Conservation (phyloP, 1,140 invertebrate species). For the Drosophila nasuta region DNA sequence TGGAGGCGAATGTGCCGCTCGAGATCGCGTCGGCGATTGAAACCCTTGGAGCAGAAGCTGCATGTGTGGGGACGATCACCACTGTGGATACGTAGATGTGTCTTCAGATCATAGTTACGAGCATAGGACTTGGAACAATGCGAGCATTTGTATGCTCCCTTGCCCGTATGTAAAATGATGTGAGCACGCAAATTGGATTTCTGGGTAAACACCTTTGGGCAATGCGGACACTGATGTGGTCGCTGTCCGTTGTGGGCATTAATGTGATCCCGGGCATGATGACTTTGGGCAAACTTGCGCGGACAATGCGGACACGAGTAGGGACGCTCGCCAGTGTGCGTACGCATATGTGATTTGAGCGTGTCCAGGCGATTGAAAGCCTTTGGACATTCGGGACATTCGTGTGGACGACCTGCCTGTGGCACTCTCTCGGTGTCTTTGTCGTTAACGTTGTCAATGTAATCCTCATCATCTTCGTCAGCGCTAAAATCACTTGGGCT, state of each 20-base stretch:
- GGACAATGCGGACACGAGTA: conserved; percentile 28
- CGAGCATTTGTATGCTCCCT: conserved; percentile 18
- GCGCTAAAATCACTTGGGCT: neutral
- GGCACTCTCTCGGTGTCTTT: neutral
- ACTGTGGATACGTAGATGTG: conserved; percentile 14
- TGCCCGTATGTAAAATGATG: conserved; percentile 7
- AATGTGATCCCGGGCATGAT: conserved; percentile 30
- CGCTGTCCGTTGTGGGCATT: conserved; percentile 7
- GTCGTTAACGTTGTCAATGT: neutral
- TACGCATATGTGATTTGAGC: conserved; percentile 11
- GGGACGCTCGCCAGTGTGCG: conserved; percentile 18
- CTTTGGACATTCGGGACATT: conserved; percentile 28
- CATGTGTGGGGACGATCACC: conserved; percentile 21
- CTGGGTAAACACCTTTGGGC: conserved; percentile 24
- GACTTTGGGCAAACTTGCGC: conserved; percentile 19
- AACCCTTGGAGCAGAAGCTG: conserved; percentile 10
- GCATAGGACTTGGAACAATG: conserved; percentile 8
- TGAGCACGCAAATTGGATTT: conserved; percentile 34
- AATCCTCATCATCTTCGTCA: neutral
- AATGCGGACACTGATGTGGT: conserved; percentile 39
- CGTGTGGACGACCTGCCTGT: neutral
- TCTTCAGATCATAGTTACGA: conserved; percentile 29
- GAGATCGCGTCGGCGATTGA: conserved; percentile 26
- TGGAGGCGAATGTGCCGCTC: conserved; percentile 24
- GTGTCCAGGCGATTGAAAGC: neutral